Evolutionary conservation across 1,140 invertebrate species (phyloP).

Genomic region (Scaptodrosophila lebanonensis): DNA sequence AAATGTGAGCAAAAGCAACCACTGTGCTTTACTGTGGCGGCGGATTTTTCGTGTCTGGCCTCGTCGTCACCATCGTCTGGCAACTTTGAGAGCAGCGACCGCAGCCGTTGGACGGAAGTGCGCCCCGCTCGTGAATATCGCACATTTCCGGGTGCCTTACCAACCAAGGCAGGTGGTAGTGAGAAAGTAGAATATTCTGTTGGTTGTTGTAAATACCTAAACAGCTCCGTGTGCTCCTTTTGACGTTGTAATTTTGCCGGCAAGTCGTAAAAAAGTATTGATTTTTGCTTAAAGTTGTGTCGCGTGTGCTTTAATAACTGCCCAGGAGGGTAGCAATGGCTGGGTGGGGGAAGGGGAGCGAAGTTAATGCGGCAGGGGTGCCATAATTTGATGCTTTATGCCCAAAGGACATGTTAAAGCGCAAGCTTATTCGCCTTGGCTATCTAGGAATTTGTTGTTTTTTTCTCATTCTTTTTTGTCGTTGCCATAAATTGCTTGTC

Average conservation of each 20-base stretch:
- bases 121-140: too few species aligned
- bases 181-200: too few species aligned
- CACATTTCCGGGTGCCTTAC: too few species aligned
- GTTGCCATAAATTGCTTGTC: conserved; percentile 27
- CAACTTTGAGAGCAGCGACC: too few species aligned
- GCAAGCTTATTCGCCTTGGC: not conserved
- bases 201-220: conserved; percentile 54
- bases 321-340: not conserved
- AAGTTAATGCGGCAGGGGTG: conserved; percentile 2
- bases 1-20: too few species aligned
- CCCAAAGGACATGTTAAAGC: conserved; percentile 43
- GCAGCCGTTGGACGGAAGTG: too few species aligned
- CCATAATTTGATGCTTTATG: conserved; percentile 31
- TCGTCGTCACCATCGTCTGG: too few species aligned
- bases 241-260: conserved; percentile 14
- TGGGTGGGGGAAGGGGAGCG: not conserved
- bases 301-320: conserved; percentile 27
- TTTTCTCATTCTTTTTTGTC: too few species aligned
- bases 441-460: conserved; percentile 32
- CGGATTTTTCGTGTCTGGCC: too few species aligned
- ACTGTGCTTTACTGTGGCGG: too few species aligned
- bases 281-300: conserved; percentile 44
- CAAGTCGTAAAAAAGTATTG: conserved; percentile 38
- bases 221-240: conserved; percentile 27
- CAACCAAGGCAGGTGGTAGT: too few species aligned